These are phyloP conservation scores for Microplitis deprimator DNA, from an alignment of 2,888 invertebrate species.

Conservation along the genomic window DNA sequence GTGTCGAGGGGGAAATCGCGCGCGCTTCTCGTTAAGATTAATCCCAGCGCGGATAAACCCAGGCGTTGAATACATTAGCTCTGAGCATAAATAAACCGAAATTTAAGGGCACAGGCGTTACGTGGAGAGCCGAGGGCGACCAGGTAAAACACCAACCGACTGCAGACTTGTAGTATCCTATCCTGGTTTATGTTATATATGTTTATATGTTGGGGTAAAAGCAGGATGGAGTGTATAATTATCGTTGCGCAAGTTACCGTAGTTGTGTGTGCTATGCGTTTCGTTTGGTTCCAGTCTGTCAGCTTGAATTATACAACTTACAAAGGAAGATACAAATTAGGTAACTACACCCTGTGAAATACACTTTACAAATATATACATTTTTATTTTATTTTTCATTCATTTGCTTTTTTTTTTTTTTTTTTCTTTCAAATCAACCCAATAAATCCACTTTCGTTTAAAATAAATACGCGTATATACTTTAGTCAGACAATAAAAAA, in stretches of 20 bases:
- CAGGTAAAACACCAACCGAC: constrained; percentile 40
- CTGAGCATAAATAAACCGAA: constrained; percentile 64
- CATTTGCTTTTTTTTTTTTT: not conserved
- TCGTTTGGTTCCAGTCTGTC: constrained; percentile 71
- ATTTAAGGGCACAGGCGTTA: constrained; percentile 65
- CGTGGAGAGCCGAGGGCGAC: constrained; percentile 37
- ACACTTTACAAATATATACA: constrained; percentile 18
- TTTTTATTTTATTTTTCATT: not conserved
- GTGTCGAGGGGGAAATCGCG: constrained; percentile 28
- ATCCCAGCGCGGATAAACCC: constrained; percentile 61
- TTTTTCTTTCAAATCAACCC: not conserved
- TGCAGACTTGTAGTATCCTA: not conserved
- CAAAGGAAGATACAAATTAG: constrained; percentile 70
- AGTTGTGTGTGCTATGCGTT: constrained; percentile 56
- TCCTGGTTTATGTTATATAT: not conserved
- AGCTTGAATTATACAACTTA: constrained; percentile 71
- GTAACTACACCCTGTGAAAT: constrained; percentile 47
- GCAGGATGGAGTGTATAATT: constrained; percentile 69
- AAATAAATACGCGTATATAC: not conserved
- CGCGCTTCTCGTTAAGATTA: constrained; percentile 59
- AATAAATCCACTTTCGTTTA: not conserved
- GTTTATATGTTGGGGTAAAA: constrained; percentile 38
- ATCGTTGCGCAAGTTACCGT: constrained; percentile 69
- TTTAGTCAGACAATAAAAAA: constrained; percentile 3
- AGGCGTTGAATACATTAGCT: constrained; percentile 64